These are phyloP conservation scores for Lampropteryx suffumata DNA, from an alignment of 2,888 invertebrate genomes.

Conservation along the genomic window DNA sequence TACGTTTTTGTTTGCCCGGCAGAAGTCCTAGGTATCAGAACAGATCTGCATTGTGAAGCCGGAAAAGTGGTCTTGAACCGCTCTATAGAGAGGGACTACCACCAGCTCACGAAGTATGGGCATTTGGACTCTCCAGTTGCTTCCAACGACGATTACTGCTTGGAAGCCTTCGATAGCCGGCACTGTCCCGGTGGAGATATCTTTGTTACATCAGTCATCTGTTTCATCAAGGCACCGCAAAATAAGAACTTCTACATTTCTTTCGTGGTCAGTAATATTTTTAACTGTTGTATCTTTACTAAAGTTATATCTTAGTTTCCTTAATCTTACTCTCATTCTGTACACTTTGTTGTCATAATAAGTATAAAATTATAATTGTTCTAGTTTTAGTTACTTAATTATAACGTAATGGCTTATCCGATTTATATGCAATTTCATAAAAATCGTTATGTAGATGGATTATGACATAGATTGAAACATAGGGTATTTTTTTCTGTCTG, in stretches of 20 bases:
- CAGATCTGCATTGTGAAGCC: slow-evolving; percentile 48
- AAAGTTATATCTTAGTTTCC: no score
- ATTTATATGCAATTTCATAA: no score
- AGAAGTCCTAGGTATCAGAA: slow-evolving; percentile 64
- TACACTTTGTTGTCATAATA: no score
- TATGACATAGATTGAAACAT: no score
- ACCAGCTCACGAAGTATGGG: slow-evolving; percentile 52
- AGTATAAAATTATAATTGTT: no score
- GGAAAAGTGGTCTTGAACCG: slow-evolving; percentile 59
- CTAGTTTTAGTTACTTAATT: no score
- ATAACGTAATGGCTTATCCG: no score
- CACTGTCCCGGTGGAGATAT: slow-evolving; percentile 51
- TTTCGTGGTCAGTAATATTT: slow-evolving; percentile 70
- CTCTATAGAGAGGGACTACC: slow-evolving; percentile 46
- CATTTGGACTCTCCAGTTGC: slow-evolving; percentile 44
- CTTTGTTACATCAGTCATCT: slow-evolving; percentile 55
- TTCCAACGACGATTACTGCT: slow-evolving; percentile 59
- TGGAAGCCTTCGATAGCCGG: slow-evolving; percentile 68
- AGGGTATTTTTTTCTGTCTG: no score
- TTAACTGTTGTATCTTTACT: no score
- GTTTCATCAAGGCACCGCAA: slow-evolving; percentile 50
- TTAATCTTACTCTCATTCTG: no score
- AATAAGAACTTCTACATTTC: slow-evolving; percentile 61
- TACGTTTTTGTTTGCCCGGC: slow-evolving; percentile 1
- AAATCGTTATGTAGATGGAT: no score